phyloP scores from a whole-genome alignment of 1,140 invertebrate species.

The Zaprionus camerounensis region DNA sequence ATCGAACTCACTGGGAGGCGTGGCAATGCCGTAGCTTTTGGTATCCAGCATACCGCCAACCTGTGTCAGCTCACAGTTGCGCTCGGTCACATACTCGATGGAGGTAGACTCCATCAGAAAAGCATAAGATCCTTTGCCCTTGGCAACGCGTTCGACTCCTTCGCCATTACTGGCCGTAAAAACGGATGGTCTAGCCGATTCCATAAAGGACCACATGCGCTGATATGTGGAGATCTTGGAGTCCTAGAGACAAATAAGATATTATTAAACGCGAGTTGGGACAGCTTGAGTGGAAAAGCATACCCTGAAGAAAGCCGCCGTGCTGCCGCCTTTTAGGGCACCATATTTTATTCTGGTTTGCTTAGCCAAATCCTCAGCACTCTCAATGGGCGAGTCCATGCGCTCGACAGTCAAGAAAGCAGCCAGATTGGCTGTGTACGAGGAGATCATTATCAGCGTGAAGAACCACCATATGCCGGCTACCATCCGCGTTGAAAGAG shows the following conservation, averaged over 20 bases:
- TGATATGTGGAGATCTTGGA: constrained; percentile 96
- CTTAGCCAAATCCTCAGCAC: constrained; percentile 97
- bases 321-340: constrained; percentile 95
- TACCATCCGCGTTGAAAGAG: constrained; percentile 94
- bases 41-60: constrained; percentile 95
- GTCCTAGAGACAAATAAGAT: constrained; percentile 86
- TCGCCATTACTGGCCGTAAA: constrained; percentile 94
- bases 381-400: constrained; percentile 98
- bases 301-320: constrained; percentile 96
- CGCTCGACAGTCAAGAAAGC: constrained; percentile 98
- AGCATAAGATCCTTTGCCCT: constrained; percentile 93
- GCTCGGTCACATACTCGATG: constrained; percentile 95
- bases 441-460: constrained; percentile 98
- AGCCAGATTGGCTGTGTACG: constrained; percentile 98
- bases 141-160: constrained; percentile 93
- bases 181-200: constrained; percentile 92
- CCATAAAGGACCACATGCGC: constrained; percentile 97
- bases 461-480: constrained; percentile 99
- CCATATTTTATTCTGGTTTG: constrained; percentile 99
- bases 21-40: constrained; percentile 97
- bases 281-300: constrained; percentile 47
- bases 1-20: constrained; percentile 92
- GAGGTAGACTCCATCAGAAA: constrained; percentile 97
- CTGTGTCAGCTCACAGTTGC: constrained; percentile 95
- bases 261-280: neutral